Evolutionary conservation across 2,113 vertebrate genomes (phyloP).

Genomic region (Madoqua kirkii): DNA sequence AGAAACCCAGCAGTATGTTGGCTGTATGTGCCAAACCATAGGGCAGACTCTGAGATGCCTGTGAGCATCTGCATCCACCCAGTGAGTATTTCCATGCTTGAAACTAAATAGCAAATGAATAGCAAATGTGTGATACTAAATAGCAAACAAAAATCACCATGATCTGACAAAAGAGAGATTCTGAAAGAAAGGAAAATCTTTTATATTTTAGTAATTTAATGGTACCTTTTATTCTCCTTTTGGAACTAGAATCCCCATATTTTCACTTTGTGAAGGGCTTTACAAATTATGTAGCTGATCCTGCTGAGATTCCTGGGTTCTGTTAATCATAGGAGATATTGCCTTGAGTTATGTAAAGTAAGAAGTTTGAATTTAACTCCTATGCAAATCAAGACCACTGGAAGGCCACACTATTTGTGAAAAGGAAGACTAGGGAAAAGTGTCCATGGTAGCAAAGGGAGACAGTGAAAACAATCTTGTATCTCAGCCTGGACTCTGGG

Average conservation of each 20-base stretch:
- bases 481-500: neutral
- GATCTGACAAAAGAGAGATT: neutral
- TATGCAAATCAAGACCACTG: neutral
- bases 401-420: neutral
- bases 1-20: neutral
- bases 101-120: neutral
- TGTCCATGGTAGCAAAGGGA: neutral
- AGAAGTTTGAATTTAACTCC: neutral
- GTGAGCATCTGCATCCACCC: neutral
- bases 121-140: neutral
- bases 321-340: neutral
- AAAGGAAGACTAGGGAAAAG: neutral
- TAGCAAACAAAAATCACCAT: neutral
- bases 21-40: neutral
- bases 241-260: neutral
- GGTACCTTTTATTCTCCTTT: neutral
- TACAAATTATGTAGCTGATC: neutral
- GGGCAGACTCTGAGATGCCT: neutral
- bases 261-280: neutral
- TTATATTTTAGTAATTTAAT: neutral
- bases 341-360: neutral
- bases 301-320: neutral
- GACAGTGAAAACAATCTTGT: neutral
- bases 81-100: neutral
- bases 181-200: neutral